phyloP scores from a whole-genome alignment of 2,888 invertebrate genomes.

The Drosophila falleni region DNA sequence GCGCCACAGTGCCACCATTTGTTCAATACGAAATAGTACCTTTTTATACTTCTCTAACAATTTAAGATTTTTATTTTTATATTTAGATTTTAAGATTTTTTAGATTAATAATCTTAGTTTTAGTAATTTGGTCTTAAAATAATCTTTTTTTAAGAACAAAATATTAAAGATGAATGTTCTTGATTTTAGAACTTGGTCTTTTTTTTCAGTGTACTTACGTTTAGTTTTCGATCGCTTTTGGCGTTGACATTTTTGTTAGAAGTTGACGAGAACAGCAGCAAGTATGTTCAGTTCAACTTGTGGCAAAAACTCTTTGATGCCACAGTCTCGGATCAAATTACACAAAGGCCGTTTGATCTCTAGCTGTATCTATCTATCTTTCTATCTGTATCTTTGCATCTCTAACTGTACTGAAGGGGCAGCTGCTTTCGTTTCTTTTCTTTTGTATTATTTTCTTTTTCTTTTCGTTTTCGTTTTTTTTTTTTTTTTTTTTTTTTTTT shows the following conservation, averaged over 20 bases:
- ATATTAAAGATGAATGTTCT: too few relatives aligned
- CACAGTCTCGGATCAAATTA: conserved; percentile 50
- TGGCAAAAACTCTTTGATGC: conserved; percentile 68
- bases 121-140: too few relatives aligned
- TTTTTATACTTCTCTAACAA: too few relatives aligned
- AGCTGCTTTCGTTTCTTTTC: conserved; percentile 9
- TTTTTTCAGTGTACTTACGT: too few relatives aligned
- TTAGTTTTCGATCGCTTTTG: conserved; percentile 41
- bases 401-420: conserved; percentile 18
- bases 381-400: conserved; percentile 10
- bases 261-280: conserved; percentile 42
- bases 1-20: too few relatives aligned
- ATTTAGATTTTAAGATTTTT: too few relatives aligned
- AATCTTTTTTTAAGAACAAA: too few relatives aligned
- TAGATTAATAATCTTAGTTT: too few relatives aligned
- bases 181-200: too few relatives aligned
- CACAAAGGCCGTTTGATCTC: conserved; percentile 38
- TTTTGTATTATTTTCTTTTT: neutral
- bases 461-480: conserved; percentile 3
- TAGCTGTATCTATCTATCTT: conserved; percentile 7
- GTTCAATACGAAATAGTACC: too few relatives aligned
- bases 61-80: too few relatives aligned
- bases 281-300: conserved; percentile 24
- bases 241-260: conserved; percentile 69
- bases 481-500: conserved; percentile 16